phyloP scores from a whole-genome alignment of 2,797 vertebrate species.

The Galago senegalensis region DNA sequence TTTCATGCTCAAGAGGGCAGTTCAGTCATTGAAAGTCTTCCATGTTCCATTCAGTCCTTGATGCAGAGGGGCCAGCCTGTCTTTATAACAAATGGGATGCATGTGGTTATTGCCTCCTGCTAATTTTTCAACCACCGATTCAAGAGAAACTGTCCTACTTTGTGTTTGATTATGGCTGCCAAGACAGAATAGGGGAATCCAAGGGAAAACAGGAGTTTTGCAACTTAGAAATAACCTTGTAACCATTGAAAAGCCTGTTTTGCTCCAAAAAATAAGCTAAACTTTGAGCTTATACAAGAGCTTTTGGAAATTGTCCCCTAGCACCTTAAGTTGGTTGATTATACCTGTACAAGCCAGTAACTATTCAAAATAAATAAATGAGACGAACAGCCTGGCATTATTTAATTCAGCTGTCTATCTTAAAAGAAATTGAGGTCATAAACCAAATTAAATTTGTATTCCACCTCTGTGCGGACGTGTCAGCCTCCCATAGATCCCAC shows the following conservation, averaged over 20 bases:
- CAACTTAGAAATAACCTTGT: not conserved
- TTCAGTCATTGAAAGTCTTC: slow-evolving; percentile 39
- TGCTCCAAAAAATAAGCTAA: not conserved
- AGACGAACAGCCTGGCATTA: not conserved
- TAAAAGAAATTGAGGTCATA: slow-evolving; percentile 53
- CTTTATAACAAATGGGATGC: not conserved
- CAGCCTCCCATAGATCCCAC: not conserved
- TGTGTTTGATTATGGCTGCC: not conserved
- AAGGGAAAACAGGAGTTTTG: not conserved
- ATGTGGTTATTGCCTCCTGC: not conserved
- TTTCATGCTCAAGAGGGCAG: slow-evolving; percentile 37
- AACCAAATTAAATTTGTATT: slow-evolving; percentile 38
- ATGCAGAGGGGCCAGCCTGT: not conserved
- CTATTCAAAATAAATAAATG: not conserved
- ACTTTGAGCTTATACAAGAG: slow-evolving; percentile 23
- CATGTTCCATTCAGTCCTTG: not conserved
- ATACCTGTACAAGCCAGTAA: not conserved
- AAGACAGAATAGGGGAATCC: not conserved
- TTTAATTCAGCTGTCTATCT: slow-evolving; percentile 55
- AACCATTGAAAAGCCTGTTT: not conserved
- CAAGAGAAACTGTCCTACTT: not conserved
- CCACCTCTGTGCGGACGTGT: not conserved
- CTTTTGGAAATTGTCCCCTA: not conserved
- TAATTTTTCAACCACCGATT: not conserved
- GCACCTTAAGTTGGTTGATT: not conserved